Evolutionary conservation across 2,888 invertebrate species (phyloP), one percentile per base, ranked within the genome.

Genomic region (Macrophya alboannulata): DNA sequence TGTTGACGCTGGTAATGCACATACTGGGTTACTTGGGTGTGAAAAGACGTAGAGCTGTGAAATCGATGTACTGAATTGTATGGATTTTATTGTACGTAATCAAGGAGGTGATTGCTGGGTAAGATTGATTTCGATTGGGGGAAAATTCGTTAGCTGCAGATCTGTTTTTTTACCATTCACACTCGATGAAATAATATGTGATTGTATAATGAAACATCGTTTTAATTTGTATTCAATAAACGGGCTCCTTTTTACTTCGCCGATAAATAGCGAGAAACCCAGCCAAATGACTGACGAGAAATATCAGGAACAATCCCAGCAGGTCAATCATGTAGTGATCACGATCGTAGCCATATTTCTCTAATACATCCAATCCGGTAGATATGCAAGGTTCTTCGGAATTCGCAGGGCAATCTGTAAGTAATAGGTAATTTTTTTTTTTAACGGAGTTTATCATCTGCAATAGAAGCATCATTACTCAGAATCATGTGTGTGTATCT

Each of bases 341-440:
- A 31, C 94, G 94, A 0, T 92, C 92, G 85, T 94, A 96, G 0
- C 96, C 96, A 87, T 94, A 96, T 89, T 94, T 94, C 40, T 94
- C 93, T n/a, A 97, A 91, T 0, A 97, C 97, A 84, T 95, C 96
- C 0, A 94, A 89, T 0, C 97, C 97, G 12, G 95, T 96, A 87
- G 94, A 94, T 8, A 96, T 94, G 89, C 97, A 97, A 0, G 96
- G 96, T 87, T 95, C 94, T 0, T 95, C 95, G 0, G 94, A 93
- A 76, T 95, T 94, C 55, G 94, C 91, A 0, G 95, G 94, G 88
- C 97, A 97, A 72, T 95, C 96, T 95, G 88, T 8, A 92, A 92
- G 86, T 37, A 68, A 37, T 68, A 17, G 68, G 15, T 15, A 4
- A 25, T 9, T 59, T 59, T 21, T 21, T 31, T 31, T 31, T 1